Conservation (phyloP, 2,797 vertebrate species). For the Scleropages formosus region DNA sequence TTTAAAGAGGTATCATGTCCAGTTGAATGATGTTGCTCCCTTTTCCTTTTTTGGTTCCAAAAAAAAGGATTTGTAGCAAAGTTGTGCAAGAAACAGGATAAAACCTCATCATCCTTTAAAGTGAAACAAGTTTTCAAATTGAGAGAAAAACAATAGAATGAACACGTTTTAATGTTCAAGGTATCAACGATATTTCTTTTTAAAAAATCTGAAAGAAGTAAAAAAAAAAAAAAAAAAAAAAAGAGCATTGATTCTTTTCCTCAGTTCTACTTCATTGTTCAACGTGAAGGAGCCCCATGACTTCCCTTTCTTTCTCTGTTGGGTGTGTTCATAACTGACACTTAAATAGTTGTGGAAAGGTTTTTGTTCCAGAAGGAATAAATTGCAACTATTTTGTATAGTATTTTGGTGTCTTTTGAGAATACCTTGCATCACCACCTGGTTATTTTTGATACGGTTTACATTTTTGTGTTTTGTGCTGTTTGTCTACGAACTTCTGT, state of each 20-base stretch:
- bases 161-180: constrained; percentile 76
- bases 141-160: constrained; percentile 60
- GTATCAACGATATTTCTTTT: constrained; percentile 47
- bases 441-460: too few relatives aligned
- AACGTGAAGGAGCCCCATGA: constrained; percentile 59
- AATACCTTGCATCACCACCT: neutral
- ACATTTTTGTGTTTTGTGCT: too few relatives aligned
- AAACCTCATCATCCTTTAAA: constrained; percentile 52
- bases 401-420: constrained; percentile 38
- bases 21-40: constrained; percentile 46
- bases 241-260: constrained; percentile 20
- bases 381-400: constrained; percentile 74
- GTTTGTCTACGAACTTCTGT: too few relatives aligned
- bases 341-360: constrained; percentile 65
- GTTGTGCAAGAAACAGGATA: constrained; percentile 60
- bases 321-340: constrained; percentile 63
- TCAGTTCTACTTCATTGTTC: constrained; percentile 51
- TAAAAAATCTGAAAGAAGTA: too few relatives aligned
- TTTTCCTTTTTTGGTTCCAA: constrained; percentile 48
- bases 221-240: constrained; percentile 48
- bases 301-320: constrained; percentile 65
- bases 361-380: constrained; percentile 70
- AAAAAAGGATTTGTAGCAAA: constrained; percentile 56
- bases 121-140: constrained; percentile 34
- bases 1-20: constrained; percentile 27